Conservation (phyloP, 2,113 vertebrate species). For the Lanius ludovicianus region DNA sequence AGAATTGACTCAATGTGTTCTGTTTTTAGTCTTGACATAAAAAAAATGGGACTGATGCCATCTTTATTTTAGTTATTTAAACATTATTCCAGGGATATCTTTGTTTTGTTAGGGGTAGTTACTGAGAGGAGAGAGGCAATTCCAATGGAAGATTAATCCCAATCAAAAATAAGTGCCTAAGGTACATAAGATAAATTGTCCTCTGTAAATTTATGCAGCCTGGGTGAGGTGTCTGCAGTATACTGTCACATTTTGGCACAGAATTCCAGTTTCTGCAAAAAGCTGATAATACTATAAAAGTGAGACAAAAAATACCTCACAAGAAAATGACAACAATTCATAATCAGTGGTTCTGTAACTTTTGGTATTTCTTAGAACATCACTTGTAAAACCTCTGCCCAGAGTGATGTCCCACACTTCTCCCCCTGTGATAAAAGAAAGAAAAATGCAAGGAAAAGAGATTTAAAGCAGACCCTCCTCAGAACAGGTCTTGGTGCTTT, state of each 20-base stretch:
- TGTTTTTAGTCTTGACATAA: background rate
- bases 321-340: background rate
- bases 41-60: background rate
- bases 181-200: background rate
- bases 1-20: background rate
- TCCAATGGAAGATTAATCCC: background rate
- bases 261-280: background rate
- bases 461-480: background rate
- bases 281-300: background rate
- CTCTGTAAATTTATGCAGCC: background rate
- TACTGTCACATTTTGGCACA: background rate
- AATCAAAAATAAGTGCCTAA: background rate
- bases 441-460: background rate
- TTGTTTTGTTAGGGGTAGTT: background rate
- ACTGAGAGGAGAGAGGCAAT: background rate
- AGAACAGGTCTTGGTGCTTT: fast-evolving
- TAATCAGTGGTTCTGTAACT: background rate
- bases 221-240: background rate
- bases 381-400: background rate
- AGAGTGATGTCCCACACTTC: background rate
- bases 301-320: background rate
- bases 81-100: background rate
- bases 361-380: background rate
- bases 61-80: background rate
- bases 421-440: background rate